Conservation (phyloP, 35 echinoderm and acorn worm species). For the Ptychodera flava region DNA sequence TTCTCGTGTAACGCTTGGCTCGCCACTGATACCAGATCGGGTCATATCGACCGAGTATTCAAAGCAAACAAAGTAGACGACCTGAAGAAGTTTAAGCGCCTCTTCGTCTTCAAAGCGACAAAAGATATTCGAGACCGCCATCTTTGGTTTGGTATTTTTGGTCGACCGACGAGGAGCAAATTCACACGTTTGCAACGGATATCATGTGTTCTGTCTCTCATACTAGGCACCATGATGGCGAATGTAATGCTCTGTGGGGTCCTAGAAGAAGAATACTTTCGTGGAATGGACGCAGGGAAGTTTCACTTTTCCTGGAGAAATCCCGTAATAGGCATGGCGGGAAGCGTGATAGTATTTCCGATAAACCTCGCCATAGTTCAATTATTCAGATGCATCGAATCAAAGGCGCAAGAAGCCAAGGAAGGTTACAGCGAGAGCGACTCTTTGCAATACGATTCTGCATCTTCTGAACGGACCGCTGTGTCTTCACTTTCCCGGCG, state of each 20-base stretch:
- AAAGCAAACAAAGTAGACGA: conserved; percentile 49
- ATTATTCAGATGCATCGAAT: conserved; percentile 52
- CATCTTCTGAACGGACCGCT: too few relatives aligned
- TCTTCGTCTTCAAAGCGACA: conserved; percentile 47
- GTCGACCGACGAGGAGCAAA: conserved; percentile 54
- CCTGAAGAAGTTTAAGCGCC: conserved; percentile 47
- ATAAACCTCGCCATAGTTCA: conserved; percentile 47
- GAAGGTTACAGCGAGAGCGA: too few relatives aligned
- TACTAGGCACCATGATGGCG: conserved; percentile 67
- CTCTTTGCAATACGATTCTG: too few relatives aligned
- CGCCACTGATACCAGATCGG: conserved; percentile 42
- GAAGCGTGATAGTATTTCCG: conserved; percentile 64
- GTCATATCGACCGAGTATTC: conserved; percentile 52
- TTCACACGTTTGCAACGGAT: conserved; percentile 85
- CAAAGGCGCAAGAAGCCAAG: conserved; percentile 5
- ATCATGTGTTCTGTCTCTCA: conserved; percentile 59
- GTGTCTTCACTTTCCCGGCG: too few relatives aligned
- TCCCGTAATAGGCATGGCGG: conserved; percentile 57
- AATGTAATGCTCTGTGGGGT: conserved; percentile 86
- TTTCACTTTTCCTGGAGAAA: conserved; percentile 50
- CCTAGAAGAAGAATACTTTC: conserved; percentile 82
- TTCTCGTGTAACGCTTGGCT: conserved; percentile 91
- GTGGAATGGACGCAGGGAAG: conserved; percentile 75
- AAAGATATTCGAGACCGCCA: conserved; percentile 84
- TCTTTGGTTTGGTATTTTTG: conserved; percentile 77